Evolutionary conservation across 2,113 vertebrate genomes (phyloP).

Genomic region (Grammomys surdaster): DNA sequence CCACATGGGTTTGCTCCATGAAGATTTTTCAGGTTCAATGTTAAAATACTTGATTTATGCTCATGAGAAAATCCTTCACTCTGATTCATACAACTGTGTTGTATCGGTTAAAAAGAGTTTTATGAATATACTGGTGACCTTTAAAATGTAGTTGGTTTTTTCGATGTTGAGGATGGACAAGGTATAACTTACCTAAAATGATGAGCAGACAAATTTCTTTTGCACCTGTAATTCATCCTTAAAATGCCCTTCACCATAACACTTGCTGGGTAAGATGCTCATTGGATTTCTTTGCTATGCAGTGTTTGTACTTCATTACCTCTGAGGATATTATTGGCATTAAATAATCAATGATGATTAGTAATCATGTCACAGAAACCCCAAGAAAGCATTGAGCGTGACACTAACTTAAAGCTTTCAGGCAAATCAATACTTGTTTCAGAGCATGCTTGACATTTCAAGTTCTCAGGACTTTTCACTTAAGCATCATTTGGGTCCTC

Average conservation of each 20-base stretch:
- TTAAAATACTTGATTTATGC: background rate
- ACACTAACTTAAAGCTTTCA: conserved; percentile 48
- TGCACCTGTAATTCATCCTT: conserved; percentile 9
- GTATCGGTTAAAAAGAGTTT: background rate
- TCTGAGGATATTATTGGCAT: background rate
- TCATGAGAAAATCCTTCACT: background rate
- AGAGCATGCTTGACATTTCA: conserved; percentile 55
- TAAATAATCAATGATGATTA: conserved; percentile 44
- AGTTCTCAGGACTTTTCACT: conserved; percentile 33
- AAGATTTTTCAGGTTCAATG: background rate
- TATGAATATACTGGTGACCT: conserved; percentile 1
- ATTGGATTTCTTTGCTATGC: background rate
- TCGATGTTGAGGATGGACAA: background rate
- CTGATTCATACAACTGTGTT: background rate
- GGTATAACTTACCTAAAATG: conserved; percentile 1
- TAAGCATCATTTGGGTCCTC: background rate
- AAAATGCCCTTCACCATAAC: background rate
- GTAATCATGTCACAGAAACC: conserved; percentile 27
- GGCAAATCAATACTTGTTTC: conserved; percentile 28
- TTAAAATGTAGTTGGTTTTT: background rate
- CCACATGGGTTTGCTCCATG: background rate
- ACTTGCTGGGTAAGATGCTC: background rate
- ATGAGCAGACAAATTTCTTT: background rate
- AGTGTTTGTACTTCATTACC: background rate
- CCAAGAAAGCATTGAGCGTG: background rate